These are phyloP conservation scores for Acrocephalus scirpaceus DNA, from an alignment of 2,797 vertebrate genomes.

Conservation along the genomic window DNA sequence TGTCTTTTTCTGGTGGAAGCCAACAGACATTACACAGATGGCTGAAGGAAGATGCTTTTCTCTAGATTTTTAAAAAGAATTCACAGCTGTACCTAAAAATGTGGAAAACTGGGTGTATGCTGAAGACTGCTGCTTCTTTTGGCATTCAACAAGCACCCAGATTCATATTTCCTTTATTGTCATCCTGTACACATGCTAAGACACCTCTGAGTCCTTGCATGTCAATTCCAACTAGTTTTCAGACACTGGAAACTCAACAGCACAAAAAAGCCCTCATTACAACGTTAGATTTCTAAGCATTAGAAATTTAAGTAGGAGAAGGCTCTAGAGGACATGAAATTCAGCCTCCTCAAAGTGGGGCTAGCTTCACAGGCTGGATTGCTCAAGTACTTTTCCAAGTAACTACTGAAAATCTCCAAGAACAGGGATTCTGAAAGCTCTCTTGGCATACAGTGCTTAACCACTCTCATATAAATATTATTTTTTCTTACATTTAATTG, in stretches of 20 bases:
- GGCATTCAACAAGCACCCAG: not conserved
- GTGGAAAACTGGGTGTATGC: not conserved
- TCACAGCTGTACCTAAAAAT: not conserved
- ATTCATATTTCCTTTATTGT: not conserved
- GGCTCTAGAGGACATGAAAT: not conserved
- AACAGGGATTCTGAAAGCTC: not conserved
- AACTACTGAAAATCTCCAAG: not conserved
- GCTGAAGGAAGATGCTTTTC: not conserved
- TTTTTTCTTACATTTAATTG: not conserved
- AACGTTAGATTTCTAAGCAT: not conserved
- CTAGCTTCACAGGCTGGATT: not conserved
- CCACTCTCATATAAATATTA: not conserved
- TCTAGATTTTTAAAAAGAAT: not conserved
- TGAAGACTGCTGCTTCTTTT: not conserved
- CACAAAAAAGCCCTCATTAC: fast-evolving
- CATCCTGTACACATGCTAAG: not conserved
- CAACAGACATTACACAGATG: not conserved
- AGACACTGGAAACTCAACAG: not conserved
- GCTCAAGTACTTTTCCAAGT: not conserved
- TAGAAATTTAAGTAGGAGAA: not conserved
- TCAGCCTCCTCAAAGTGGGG: not conserved
- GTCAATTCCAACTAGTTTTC: not conserved
- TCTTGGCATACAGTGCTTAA: not conserved
- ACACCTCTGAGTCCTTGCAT: not conserved
- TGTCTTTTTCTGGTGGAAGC: not conserved